Evolutionary conservation across 2,888 invertebrate genomes (phyloP).

Genomic region (Parnassius mnemosyne): DNA sequence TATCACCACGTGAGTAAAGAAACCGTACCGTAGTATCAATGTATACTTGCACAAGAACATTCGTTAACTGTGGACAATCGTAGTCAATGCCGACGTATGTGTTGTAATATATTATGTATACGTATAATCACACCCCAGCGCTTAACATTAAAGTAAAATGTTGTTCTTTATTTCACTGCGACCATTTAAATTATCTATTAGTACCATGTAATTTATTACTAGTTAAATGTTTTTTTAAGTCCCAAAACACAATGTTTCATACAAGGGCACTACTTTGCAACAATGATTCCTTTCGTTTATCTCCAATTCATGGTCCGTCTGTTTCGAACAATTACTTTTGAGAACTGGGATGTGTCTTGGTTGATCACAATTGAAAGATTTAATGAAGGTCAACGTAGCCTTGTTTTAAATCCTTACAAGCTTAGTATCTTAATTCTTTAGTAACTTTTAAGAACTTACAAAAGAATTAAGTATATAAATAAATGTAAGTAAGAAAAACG

Average conservation of each 20-base stretch:
- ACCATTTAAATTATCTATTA: slow-evolving; percentile 31
- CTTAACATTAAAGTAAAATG: too few species aligned
- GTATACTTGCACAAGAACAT: slow-evolving; percentile 40
- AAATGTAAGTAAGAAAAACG: slow-evolving; percentile 65
- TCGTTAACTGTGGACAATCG: slow-evolving; percentile 41
- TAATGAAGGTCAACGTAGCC: slow-evolving; percentile 49
- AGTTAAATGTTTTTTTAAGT: too few species aligned
- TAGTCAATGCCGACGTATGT: slow-evolving; percentile 58
- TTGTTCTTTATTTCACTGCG: slow-evolving; percentile 22
- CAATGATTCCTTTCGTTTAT: slow-evolving; percentile 34
- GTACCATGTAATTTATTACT: too few species aligned
- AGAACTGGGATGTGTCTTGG: slow-evolving; percentile 40
- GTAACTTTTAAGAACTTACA: too few species aligned
- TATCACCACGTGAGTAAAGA: too few species aligned
- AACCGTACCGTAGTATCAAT: too few species aligned
- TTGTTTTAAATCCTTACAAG: slow-evolving; percentile 39
- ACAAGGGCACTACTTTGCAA: slow-evolving; percentile 28
- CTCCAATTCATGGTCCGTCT: slow-evolving; percentile 45
- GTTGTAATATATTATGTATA: slow-evolving; percentile 49
- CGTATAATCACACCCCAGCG: slow-evolving; percentile 50
- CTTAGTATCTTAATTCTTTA: slow-evolving; percentile 41
- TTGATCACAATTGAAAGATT: slow-evolving; percentile 35
- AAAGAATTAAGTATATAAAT: too few species aligned
- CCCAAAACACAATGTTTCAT: too few species aligned
- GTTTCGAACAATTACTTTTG: slow-evolving; percentile 42